These are phyloP conservation scores for Cantharis rustica DNA, from an alignment of 2,888 invertebrate genomes.

Conservation along the genomic window DNA sequence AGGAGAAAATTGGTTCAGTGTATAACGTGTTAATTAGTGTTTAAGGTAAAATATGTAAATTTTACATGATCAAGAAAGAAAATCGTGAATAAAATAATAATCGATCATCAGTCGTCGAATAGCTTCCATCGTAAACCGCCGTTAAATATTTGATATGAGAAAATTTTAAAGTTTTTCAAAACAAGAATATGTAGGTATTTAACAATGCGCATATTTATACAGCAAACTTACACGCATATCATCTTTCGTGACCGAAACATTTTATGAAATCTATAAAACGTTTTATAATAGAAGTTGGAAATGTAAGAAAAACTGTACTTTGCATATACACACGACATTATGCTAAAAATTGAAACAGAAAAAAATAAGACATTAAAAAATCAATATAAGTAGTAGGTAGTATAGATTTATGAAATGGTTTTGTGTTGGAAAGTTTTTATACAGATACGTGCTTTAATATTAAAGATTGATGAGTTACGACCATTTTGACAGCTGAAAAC, in stretches of 20 bases:
- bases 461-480: not conserved
- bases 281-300: not conserved
- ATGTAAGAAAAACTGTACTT: not conserved
- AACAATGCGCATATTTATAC: not conserved
- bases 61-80: not conserved
- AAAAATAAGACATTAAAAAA: not conserved
- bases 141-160: not conserved
- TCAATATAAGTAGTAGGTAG: not conserved
- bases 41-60: not conserved
- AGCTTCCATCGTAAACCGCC: not conserved
- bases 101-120: too few relatives aligned
- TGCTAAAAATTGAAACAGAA: not conserved
- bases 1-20: not conserved
- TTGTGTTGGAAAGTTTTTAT: not conserved
- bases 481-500: not conserved
- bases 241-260: not conserved
- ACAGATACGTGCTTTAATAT: not conserved
- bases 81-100: too few relatives aligned
- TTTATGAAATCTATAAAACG: not conserved
- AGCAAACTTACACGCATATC: not conserved
- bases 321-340: not conserved
- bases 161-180: not conserved
- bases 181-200: too few relatives aligned
- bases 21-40: not conserved
- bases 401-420: not conserved